These are phyloP conservation scores for Pristionchus exspectatus DNA, from an alignment of 2,888 invertebrate genomes.

Conservation along the genomic window DNA sequence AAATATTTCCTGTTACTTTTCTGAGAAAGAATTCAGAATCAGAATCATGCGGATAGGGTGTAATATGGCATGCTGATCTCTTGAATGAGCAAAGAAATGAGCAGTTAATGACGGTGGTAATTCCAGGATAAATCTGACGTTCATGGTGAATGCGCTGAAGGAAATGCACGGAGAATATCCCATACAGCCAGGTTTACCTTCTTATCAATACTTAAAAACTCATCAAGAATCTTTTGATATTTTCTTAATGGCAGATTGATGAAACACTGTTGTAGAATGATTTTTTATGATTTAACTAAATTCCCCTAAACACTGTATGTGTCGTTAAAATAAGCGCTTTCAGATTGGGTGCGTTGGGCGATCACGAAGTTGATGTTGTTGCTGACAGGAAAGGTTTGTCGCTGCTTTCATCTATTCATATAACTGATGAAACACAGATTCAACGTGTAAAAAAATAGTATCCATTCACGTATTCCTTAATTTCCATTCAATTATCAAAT, in stretches of 20 bases:
- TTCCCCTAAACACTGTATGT: not conserved
- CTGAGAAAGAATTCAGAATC: not conserved
- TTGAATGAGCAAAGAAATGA: too few relatives aligned
- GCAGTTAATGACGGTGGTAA: not conserved
- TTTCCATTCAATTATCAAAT: too few relatives aligned
- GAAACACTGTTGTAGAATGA: not conserved
- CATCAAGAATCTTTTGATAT: not conserved
- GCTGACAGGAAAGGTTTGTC: conserved; percentile 20
- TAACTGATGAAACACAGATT: not conserved
- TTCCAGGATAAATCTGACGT: not conserved
- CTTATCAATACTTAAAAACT: not conserved
- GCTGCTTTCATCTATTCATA: not conserved
- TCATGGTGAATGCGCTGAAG: not conserved
- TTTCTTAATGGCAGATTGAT: too few relatives aligned
- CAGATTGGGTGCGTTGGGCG: conserved; percentile 44
- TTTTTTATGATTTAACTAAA: not conserved
- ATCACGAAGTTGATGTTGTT: not conserved
- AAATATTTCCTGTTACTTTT: not conserved
- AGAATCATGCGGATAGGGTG: not conserved
- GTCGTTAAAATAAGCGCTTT: not conserved
- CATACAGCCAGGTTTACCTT: not conserved
- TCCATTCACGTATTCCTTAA: not conserved
- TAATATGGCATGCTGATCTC: too few relatives aligned
- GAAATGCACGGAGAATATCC: not conserved
- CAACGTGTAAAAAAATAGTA: not conserved